A percentile compares a stretch with the other conserved stretches of the same genome.
Evolutionary conservation across 2,888 invertebrate species (phyloP).

Genomic region (Andrena flavipes): DNA sequence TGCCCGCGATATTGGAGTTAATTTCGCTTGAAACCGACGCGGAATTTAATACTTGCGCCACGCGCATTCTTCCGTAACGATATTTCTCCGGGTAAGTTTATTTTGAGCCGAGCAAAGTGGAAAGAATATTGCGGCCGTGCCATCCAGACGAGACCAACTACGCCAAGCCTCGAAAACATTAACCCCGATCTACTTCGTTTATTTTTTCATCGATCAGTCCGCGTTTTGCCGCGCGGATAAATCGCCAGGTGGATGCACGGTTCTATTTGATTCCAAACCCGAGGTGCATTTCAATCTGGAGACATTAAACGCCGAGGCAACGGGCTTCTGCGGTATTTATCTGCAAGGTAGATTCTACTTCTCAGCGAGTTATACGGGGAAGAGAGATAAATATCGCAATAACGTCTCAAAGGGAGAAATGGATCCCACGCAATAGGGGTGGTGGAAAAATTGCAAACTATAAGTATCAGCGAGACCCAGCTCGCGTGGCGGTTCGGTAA

Average conservation of each 20-base stretch:
- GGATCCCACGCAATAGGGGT: not conserved
- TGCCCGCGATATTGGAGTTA: constrained; percentile 34
- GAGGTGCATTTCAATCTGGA: not conserved
- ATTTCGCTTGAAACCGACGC: constrained; percentile 35
- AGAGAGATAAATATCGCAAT: not conserved
- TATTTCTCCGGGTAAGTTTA: constrained; percentile 55
- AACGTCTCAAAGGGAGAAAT: not conserved
- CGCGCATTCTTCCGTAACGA: constrained; percentile 55
- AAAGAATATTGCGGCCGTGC: constrained; percentile 27
- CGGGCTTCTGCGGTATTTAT: not conserved
- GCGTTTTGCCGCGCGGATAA: too few relatives aligned
- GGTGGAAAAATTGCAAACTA: not conserved
- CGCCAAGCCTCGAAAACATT: not conserved
- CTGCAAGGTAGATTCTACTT: too few relatives aligned
- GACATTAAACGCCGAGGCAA: not conserved
- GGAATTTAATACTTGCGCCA: constrained; percentile 67
- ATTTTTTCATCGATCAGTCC: not conserved
- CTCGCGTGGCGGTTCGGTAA: not conserved
- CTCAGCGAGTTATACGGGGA: not conserved
- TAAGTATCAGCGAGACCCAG: not conserved
- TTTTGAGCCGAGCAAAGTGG: constrained; percentile 16
- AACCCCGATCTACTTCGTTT: not conserved
- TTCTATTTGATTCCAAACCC: not conserved
- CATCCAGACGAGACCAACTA: not conserved
- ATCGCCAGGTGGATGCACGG: not conserved